These are phyloP conservation scores for Protonibea diacanthus DNA, from an alignment of 2,797 vertebrate species.

Conservation along the genomic window DNA sequence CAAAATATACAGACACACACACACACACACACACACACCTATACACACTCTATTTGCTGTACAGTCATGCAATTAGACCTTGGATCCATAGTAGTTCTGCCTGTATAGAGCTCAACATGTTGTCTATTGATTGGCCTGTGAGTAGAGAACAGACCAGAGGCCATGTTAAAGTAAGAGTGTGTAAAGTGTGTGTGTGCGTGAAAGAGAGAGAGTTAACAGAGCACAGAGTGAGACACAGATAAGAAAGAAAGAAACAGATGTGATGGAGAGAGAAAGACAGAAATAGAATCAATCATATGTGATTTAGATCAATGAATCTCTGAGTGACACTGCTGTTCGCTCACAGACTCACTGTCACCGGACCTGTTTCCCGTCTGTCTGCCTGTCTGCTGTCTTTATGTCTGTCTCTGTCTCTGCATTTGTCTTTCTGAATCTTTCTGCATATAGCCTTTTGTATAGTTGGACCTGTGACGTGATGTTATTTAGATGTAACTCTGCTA, in stretches of 20 bases:
- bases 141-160: slow-evolving; percentile 70
- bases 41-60: slow-evolving; percentile 19
- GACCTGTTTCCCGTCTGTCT: slow-evolving; percentile 6
- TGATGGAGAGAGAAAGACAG: slow-evolving; percentile 4
- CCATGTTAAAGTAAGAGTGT: slow-evolving; percentile 52
- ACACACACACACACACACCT: slow-evolving; percentile 23
- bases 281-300: slow-evolving; percentile 20
- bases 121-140: slow-evolving; percentile 70
- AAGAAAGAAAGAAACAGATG: slow-evolving; percentile 11
- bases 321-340: slow-evolving; percentile 16
- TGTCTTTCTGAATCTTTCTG: not conserved
- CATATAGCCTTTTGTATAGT: not conserved
- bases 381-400: not conserved
- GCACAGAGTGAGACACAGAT: not conserved
- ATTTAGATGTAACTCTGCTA: not conserved
- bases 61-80: slow-evolving; percentile 58
- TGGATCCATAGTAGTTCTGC: slow-evolving; percentile 59
- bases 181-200: not conserved
- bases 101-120: slow-evolving; percentile 66
- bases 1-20: too few species aligned
- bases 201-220: not conserved
- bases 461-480: not conserved
- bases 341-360: slow-evolving; percentile 30
- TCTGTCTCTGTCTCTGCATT: not conserved
- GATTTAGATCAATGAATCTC: slow-evolving; percentile 17